These are phyloP conservation scores for Dinoponera quadriceps DNA, from an alignment of 1,140 invertebrate genomes.

Conservation along the genomic window DNA sequence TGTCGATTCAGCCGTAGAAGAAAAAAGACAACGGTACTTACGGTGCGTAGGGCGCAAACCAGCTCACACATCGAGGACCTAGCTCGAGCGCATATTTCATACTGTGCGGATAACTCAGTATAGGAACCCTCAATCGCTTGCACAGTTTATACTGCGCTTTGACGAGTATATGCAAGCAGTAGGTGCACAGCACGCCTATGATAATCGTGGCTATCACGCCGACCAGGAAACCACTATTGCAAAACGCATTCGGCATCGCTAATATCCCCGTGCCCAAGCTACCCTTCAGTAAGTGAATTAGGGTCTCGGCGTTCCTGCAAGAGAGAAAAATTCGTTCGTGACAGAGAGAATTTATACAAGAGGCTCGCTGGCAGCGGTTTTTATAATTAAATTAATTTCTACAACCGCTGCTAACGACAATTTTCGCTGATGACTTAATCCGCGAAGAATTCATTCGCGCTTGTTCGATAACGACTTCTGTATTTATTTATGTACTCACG, in stretches of 20 bases:
- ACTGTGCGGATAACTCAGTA: slow-evolving; percentile 90
- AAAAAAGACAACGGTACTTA: slow-evolving; percentile 77
- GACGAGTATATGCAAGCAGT: slow-evolving; percentile 92
- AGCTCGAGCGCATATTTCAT: slow-evolving; percentile 90
- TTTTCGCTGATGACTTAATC: too few relatives aligned
- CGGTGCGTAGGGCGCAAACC: slow-evolving; percentile 87
- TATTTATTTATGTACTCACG: slow-evolving; percentile 88
- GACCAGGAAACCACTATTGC: slow-evolving; percentile 90
- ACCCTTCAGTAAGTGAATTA: slow-evolving; percentile 93
- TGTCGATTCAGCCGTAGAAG: too few relatives aligned
- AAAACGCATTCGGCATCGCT: slow-evolving; percentile 95
- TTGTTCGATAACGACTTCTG: neutral
- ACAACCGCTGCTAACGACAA: neutral
- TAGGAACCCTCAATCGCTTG: slow-evolving; percentile 89
- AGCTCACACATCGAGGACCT: slow-evolving; percentile 88
- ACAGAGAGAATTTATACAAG: too few relatives aligned
- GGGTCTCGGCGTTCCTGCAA: slow-evolving; percentile 90
- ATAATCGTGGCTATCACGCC: slow-evolving; percentile 89
- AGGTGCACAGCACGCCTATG: slow-evolving; percentile 92
- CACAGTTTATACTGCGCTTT: slow-evolving; percentile 90
- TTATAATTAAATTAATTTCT: slow-evolving; percentile 15
- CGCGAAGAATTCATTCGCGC: too few relatives aligned
- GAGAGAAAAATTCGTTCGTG: neutral
- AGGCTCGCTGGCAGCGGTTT: too few relatives aligned
- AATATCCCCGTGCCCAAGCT: slow-evolving; percentile 96